Conservation (phyloP, 2,113 vertebrate genomes). For the Marmota flaviventris region DNA sequence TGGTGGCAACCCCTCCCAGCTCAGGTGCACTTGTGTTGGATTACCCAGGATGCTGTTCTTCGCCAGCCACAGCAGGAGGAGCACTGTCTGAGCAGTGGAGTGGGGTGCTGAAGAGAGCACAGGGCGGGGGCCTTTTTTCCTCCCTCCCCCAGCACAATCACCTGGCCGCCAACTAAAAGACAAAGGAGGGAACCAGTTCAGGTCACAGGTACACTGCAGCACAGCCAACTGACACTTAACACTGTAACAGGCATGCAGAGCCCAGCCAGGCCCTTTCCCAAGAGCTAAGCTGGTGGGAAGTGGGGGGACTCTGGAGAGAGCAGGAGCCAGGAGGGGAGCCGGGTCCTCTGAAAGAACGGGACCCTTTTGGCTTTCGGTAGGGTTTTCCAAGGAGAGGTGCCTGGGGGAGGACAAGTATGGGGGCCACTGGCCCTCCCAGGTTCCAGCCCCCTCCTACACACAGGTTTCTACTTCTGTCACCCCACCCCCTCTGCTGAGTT, state of each 20-base stretch:
- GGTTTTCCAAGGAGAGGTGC: not conserved
- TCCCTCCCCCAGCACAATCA: not conserved
- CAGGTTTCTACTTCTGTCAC: constrained; percentile 77
- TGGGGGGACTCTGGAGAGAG: constrained; percentile 9
- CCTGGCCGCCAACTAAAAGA: constrained; percentile 11
- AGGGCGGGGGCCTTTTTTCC: not conserved
- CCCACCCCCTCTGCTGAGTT: constrained; percentile 27
- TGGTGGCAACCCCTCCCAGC: not conserved
- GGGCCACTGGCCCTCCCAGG: not conserved
- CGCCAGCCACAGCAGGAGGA: not conserved
- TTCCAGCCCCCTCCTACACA: constrained; percentile 60
- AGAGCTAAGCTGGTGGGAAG: constrained; percentile 33
- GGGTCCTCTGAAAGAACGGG: not conserved
- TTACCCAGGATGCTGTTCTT: not conserved
- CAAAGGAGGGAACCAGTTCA: not conserved
- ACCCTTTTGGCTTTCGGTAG: constrained; percentile 26
- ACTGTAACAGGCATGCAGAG: constrained; percentile 64
- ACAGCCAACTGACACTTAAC: constrained; percentile 51
- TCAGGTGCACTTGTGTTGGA: not conserved
- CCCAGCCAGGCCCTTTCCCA: not conserved
- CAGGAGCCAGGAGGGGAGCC: not conserved
- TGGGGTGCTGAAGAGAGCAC: not conserved
- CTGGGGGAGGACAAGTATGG: not conserved
- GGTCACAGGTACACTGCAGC: constrained; percentile 53
- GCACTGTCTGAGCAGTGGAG: not conserved